These are phyloP conservation scores for Antheraea assamensis DNA, from an alignment of 2,888 invertebrate species.

Conservation along the genomic window DNA sequence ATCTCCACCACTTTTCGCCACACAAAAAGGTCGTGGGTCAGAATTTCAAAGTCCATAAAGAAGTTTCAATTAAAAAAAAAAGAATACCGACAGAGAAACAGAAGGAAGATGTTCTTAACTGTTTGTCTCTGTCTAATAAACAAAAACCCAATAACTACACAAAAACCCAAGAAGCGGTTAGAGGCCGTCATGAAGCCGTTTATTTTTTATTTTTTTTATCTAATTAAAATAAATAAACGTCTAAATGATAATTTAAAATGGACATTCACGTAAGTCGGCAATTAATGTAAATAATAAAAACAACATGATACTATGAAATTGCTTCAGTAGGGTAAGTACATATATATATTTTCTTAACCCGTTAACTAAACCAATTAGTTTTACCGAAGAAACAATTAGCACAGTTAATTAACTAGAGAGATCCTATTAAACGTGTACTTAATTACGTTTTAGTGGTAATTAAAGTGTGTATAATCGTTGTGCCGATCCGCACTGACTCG, in stretches of 20 bases:
- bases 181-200: not conserved
- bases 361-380: conserved; percentile 38
- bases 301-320: conserved; percentile 15
- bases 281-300: conserved; percentile 2
- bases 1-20: no score
- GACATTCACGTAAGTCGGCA: not conserved
- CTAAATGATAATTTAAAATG: not conserved
- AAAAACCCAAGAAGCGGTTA: not conserved
- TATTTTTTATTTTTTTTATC: not conserved
- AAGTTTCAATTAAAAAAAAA: no score
- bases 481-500: conserved; percentile 3
- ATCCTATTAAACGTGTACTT: conserved; percentile 62
- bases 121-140: no score
- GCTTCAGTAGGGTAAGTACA: no score
- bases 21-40: no score
- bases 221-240: not conserved
- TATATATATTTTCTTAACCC: conserved; percentile 14
- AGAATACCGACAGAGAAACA: no score
- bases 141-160: not conserved
- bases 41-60: no score
- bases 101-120: no score
- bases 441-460: conserved; percentile 64
- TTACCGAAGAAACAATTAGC: conserved; percentile 51
- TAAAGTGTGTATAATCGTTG: conserved; percentile 41
- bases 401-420: conserved; percentile 51